Conservation (phyloP, 2,888 invertebrate species). For the Cetonia aurata region DNA sequence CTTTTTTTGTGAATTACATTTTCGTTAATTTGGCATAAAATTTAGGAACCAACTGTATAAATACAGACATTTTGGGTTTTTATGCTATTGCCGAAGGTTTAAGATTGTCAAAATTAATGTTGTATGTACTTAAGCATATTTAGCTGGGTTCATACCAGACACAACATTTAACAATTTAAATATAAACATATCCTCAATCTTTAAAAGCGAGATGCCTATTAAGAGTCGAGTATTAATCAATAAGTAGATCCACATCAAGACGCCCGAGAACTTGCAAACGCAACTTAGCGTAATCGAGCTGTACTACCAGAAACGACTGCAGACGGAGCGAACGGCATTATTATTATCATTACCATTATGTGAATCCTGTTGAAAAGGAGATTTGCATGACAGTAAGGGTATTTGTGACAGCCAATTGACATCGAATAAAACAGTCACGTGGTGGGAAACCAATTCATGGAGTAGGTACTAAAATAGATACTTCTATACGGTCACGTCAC, state of each 20-base stretch:
- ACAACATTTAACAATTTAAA: no score
- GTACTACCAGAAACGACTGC: conserved; percentile 42
- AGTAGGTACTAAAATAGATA: conserved; percentile 65
- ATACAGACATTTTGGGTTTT: no score
- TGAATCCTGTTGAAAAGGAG: conserved; percentile 55
- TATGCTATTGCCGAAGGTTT: no score
- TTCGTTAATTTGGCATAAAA: no score
- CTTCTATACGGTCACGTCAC: conserved; percentile 60
- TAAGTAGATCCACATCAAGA: neutral
- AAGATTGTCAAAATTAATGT: no score
- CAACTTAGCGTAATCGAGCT: conserved; percentile 51
- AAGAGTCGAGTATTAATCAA: neutral
- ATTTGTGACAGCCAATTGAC: conserved; percentile 69
- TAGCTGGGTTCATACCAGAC: no score
- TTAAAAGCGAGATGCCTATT: no score
- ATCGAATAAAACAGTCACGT: conserved; percentile 66
- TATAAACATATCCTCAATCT: no score
- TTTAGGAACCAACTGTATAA: no score
- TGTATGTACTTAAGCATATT: no score
- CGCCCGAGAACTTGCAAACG: neutral
- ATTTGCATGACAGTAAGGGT: conserved; percentile 66
- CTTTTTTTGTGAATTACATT: no score
- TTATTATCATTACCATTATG: conserved; percentile 41
- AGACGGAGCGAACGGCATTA: conserved; percentile 39
- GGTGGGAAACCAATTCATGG: conserved; percentile 64